Conservation (phyloP, 2,113 vertebrate genomes). For the Theristicus caerulescens region DNA sequence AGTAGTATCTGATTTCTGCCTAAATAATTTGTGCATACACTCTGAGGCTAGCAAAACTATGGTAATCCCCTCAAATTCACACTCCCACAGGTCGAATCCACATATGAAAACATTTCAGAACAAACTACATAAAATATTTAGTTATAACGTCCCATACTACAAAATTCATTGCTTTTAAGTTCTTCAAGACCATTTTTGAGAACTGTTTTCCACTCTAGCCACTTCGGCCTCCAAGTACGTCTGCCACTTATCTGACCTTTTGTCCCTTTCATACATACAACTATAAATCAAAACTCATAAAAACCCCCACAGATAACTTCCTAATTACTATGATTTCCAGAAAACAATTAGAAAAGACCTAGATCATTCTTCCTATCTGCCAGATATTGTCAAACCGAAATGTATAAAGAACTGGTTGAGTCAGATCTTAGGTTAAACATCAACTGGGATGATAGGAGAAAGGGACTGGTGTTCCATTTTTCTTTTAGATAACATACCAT, state of each 20-base stretch:
- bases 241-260: neutral
- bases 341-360: neutral
- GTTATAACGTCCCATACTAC: neutral
- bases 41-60: neutral
- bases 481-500: neutral
- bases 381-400: neutral
- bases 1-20: neutral
- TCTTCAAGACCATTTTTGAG: neutral
- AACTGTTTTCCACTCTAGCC: neutral
- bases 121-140: neutral
- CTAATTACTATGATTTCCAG: neutral
- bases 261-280: neutral
- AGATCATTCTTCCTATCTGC: neutral
- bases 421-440: neutral
- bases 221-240: neutral
- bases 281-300: neutral
- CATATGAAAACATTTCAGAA: neutral
- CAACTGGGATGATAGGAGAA: neutral
- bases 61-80: neutral
- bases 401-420: neutral
- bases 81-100: neutral
- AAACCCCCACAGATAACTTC: neutral
- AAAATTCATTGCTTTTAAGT: neutral
- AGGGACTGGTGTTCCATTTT: neutral
- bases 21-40: neutral